Evolutionary conservation across 2,113 vertebrate species (phyloP).

Genomic region (Pomatostomus ruficeps): DNA sequence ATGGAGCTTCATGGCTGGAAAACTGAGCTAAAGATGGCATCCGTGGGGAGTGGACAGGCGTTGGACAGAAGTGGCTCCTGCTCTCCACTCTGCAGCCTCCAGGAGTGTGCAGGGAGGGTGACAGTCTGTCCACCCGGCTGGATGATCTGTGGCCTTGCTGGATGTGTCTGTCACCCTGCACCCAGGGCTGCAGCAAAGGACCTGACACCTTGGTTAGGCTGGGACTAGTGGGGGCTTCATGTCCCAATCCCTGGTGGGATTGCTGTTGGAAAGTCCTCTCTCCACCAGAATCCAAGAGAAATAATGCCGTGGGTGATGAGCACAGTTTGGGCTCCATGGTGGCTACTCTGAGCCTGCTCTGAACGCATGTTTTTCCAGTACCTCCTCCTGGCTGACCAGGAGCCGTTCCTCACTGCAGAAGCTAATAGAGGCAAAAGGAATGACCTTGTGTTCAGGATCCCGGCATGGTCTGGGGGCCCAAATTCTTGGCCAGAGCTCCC

Average conservation of each 20-base stretch:
- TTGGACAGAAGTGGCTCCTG: background rate
- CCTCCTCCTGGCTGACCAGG: background rate
- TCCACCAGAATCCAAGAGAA: background rate
- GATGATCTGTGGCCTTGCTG: fast-evolving
- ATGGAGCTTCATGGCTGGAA: background rate
- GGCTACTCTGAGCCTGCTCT: background rate
- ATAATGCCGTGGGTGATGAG: background rate
- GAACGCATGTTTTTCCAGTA: background rate
- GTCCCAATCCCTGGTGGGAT: background rate
- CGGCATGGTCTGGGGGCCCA: background rate
- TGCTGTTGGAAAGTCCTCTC: background rate
- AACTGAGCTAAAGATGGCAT: background rate
- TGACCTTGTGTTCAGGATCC: background rate
- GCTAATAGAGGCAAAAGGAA: background rate
- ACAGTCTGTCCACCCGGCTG: fast-evolving
- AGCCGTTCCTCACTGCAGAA: background rate
- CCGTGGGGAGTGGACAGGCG: background rate
- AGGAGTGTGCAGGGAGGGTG: fast-evolving
- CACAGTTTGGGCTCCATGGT: background rate
- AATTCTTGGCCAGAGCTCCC: background rate
- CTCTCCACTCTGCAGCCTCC: fast-evolving
- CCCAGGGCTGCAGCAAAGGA: background rate
- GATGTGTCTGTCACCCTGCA: background rate
- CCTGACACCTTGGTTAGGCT: fast-evolving
- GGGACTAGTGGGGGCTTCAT: background rate